A percentile compares a stretch with the other conserved stretches of the same genome.
Evolutionary conservation across 2,797 vertebrate genomes (phyloP).

Genomic region (Remorina albescens): DNA sequence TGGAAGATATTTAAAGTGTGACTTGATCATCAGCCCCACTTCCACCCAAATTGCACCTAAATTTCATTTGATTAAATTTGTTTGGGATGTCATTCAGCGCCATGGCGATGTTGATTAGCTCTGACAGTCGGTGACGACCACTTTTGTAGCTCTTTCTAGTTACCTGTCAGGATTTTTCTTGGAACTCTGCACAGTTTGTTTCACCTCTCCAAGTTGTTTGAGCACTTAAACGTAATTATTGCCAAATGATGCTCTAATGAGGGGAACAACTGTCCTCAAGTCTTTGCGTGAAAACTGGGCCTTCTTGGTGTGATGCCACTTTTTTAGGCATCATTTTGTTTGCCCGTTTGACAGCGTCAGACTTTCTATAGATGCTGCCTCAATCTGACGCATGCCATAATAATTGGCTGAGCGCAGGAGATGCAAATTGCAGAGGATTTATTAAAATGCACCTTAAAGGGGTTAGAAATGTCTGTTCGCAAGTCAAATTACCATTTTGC

Average conservation of each 20-base stretch:
- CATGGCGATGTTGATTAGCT: conserved; percentile 34
- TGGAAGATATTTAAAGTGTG: conserved; percentile 63
- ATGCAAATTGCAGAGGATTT: conserved; percentile 86
- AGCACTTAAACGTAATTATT: conserved; percentile 87
- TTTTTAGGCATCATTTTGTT: conserved; percentile 72
- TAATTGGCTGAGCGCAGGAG: conserved; percentile 80
- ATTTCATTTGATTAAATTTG: conserved; percentile 61
- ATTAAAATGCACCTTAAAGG: conserved; percentile 87
- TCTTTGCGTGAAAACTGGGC: conserved; percentile 60
- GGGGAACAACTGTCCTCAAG: conserved; percentile 75
- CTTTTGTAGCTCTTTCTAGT: conserved; percentile 64
- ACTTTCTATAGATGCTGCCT: conserved; percentile 78
- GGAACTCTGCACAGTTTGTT: conserved; percentile 73
- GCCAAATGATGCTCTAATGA: conserved; percentile 80
- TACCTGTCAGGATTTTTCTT: conserved; percentile 70
- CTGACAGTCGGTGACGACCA: conserved; percentile 61
- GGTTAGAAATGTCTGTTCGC: conserved; percentile 82
- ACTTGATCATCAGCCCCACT: conserved; percentile 53
- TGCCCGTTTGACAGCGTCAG: conserved; percentile 77
- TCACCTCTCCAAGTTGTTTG: conserved; percentile 72
- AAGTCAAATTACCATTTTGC: conserved; percentile 87
- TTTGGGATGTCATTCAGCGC: conserved; percentile 55
- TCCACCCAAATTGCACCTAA: conserved; percentile 45
- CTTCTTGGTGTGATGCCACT: conserved; percentile 59
- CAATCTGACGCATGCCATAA: conserved; percentile 76